Base-by-base conservation (phyloP, 92 coral and sea anemone species). In the Porites evermanni region DNA sequence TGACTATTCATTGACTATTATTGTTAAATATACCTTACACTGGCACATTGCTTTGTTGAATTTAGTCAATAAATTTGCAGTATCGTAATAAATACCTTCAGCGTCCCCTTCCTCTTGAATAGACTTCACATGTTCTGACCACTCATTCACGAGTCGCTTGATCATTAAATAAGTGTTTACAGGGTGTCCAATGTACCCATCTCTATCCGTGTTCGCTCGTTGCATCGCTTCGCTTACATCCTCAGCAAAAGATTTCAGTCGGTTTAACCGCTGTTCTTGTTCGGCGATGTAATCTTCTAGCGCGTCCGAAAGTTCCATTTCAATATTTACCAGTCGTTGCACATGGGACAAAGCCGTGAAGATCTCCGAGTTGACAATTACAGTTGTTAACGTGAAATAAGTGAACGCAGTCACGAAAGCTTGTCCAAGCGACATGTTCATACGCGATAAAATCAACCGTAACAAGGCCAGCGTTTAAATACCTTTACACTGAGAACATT, bases 301-400 rank as follows among this genome's bases (percentile, higher is more conserved):
- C 18, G 96, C 92, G 77, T 93, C 95, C 63, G 86, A 82, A 2
- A 97, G 90, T 56, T 95, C 95, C 51, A 93, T 81, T 84, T 97
- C 99, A 63, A 95, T 91, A 8, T 91, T 79, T 26, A 92, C 79
- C 21, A 97, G 84, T 59, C 91, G 77, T 61, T 91, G 95, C 77
- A 94, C 88, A 79, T 97, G 99, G 53, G 95, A 95, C 77, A 93
- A 66, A 3, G 99, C 98, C 11, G 98, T 90, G 86, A 89, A 97
- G 12, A 97, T 18, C 58, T 97, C 98, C 1, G 96, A 69, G 52
- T 85, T 64, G 2, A 69, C 83, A 3, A 77, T 68, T 53, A 19
- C 47, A 59, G 54, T 76, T 12, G 75, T 38, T 44, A 60, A 51
- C 26, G 68, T 21, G 52, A 83, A 65, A 65, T 83, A 83, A 13